These are phyloP conservation scores for Heteromormyrus szaboi DNA, from an alignment of 2,797 vertebrate genomes.

Conservation along the genomic window DNA sequence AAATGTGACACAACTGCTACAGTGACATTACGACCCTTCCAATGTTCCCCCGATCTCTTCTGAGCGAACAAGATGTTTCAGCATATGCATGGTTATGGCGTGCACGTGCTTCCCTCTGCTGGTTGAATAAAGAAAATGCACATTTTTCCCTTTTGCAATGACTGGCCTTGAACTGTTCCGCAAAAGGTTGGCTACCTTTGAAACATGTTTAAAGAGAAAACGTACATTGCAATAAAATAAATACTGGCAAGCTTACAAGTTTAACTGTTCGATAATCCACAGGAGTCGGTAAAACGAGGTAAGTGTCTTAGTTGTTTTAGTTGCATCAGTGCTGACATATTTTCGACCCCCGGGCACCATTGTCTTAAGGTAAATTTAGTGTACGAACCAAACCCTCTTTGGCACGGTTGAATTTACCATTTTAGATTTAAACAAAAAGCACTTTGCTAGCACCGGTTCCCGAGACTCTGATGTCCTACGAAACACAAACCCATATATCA, in stretches of 20 bases:
- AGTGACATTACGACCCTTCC: neutral
- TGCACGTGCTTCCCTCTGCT: slow-evolving; percentile 12
- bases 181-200: neutral
- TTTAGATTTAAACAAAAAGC: neutral
- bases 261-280: neutral
- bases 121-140: neutral
- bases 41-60: neutral
- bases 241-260: neutral
- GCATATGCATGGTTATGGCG: neutral
- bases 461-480: neutral
- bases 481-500: neutral
- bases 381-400: neutral
- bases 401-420: neutral
- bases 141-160: neutral
- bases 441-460: neutral
- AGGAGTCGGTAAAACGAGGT: neutral
- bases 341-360: neutral
- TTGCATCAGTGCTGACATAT: neutral
- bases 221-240: neutral
- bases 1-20: neutral
- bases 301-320: neutral
- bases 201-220: neutral
- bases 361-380: neutral
- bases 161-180: neutral
- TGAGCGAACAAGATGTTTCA: neutral